Percentiles rank a stretch among this genome's conserved stretches.
Conservation (phyloP, 2,888 invertebrate genomes). For the Palloptera scutellata region DNA sequence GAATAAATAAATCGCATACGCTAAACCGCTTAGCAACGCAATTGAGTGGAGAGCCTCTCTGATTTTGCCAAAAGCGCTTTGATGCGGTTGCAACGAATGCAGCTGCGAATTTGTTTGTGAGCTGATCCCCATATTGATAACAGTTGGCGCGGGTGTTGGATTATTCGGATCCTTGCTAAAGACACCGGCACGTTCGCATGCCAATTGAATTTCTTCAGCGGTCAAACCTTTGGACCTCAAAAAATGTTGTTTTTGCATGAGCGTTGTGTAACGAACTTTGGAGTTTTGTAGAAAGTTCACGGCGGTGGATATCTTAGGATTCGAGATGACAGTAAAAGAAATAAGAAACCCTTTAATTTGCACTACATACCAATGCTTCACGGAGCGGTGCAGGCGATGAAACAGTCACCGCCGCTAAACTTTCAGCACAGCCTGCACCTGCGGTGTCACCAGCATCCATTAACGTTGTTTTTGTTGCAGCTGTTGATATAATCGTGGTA, state of each 20-base stretch:
- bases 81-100: slow-evolving; percentile 47
- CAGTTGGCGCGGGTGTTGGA: slow-evolving; percentile 46
- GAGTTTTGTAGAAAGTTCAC: slow-evolving; percentile 86
- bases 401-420: too few species aligned
- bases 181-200: slow-evolving; percentile 73
- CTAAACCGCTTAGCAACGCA: slow-evolving; percentile 78
- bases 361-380: slow-evolving; percentile 56
- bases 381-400: slow-evolving; percentile 44
- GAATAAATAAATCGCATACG: slow-evolving; percentile 81
- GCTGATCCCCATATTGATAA: slow-evolving; percentile 59
- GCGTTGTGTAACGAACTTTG: slow-evolving; percentile 79
- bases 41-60: slow-evolving; percentile 77
- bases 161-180: slow-evolving; percentile 58
- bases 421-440: slow-evolving; percentile 14
- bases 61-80: slow-evolving; percentile 66
- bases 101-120: slow-evolving; percentile 45
- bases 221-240: slow-evolving; percentile 80
- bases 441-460: slow-evolving; percentile 18
- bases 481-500: slow-evolving; percentile 46
- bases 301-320: slow-evolving; percentile 78
- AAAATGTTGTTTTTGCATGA: slow-evolving; percentile 81
- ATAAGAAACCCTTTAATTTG: slow-evolving; percentile 1
- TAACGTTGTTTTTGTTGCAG: slow-evolving; percentile 38
- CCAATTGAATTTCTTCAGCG: slow-evolving; percentile 76
- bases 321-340: slow-evolving; percentile 11